Evolutionary conservation across 64 coral and sea anemone species (phyloP), one percentile per base, ranked within the genome.

Genomic region (Montipora foliosa): DNA sequence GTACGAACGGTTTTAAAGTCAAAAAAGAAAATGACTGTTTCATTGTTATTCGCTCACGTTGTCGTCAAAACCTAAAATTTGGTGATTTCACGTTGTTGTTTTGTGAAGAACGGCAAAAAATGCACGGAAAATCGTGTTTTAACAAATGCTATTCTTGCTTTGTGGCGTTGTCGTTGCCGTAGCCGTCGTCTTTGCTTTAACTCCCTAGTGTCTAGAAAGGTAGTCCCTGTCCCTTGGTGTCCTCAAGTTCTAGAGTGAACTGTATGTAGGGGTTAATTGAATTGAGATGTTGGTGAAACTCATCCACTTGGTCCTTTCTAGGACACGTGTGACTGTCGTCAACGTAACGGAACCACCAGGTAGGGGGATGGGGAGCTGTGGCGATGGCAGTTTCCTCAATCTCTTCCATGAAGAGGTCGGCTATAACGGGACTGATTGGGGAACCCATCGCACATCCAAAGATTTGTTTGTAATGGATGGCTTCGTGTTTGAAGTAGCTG

Each of bases 381-480:
- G 11, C 19, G 6, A 89, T 21, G 9, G 72, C 87, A 13, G 8
- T 15, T 53, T 89, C 44, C 16, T 89, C 87, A 60, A 89, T 53
- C 57, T 71, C 69, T 25, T 89, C 48, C 87, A 77, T 89, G 1
- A 72, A 2, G 5, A 8, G 61, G 61, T 75, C 73, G 73, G 87
- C 87, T 9, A 78, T 50, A 9, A 78, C 74, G 5, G 87, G 87
- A 13, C 44, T 76, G 50, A 89, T 50, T 37, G 87, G 48, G 1
- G 87, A 89, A 20, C 25, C 87, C 87, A 52, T 89, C 11, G 50
- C 87, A 77, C 87, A 89, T 45, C 73, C 87, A 77, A 66, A 74
- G 45, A 77, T 69, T 78, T 75, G 47, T 64, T 89, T 76, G 73
- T 44, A 75, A 8, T 75, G 24, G 73, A 8, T 44, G 25, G 3